A percentile compares a stretch with the other conserved stretches of the same genome.
Evolutionary conservation across 2,113 vertebrate genomes (phyloP).

Genomic region (Eublepharis macularius): DNA sequence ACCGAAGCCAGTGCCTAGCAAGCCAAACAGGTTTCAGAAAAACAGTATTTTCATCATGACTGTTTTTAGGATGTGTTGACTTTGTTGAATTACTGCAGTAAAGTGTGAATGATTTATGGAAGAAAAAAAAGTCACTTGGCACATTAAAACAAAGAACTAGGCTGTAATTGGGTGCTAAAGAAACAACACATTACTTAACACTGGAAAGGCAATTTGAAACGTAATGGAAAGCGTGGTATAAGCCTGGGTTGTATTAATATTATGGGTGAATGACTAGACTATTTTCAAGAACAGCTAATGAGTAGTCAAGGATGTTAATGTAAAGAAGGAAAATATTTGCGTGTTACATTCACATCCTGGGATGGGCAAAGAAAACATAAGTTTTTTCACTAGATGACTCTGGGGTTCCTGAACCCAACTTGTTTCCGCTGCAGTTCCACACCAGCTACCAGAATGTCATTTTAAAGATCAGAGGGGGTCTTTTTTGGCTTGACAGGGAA

Average conservation of each 20-base stretch:
- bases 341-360: too few relatives aligned
- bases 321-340: too few relatives aligned
- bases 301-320: not conserved
- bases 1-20: constrained; percentile 23
- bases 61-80: constrained; percentile 16
- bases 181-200: constrained; percentile 19
- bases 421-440: too few relatives aligned
- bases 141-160: constrained; percentile 32
- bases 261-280: constrained; percentile 1
- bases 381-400: too few relatives aligned
- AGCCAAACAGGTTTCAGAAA: constrained; percentile 17
- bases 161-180: constrained; percentile 24
- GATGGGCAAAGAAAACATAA: too few relatives aligned
- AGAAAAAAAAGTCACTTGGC: not conserved
- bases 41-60: constrained; percentile 11
- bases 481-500: too few relatives aligned
- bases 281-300: not conserved
- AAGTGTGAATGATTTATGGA: constrained; percentile 19
- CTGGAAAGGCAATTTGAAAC: constrained; percentile 17
- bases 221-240: constrained; percentile 4
- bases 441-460: too few relatives aligned
- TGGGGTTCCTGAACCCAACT: too few relatives aligned
- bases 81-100: constrained; percentile 25
- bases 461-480: too few relatives aligned
- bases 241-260: constrained; percentile 16